Base-by-base conservation (phyloP, 53 echinoderm and acorn worm species). In the Astropecten irregularis region DNA sequence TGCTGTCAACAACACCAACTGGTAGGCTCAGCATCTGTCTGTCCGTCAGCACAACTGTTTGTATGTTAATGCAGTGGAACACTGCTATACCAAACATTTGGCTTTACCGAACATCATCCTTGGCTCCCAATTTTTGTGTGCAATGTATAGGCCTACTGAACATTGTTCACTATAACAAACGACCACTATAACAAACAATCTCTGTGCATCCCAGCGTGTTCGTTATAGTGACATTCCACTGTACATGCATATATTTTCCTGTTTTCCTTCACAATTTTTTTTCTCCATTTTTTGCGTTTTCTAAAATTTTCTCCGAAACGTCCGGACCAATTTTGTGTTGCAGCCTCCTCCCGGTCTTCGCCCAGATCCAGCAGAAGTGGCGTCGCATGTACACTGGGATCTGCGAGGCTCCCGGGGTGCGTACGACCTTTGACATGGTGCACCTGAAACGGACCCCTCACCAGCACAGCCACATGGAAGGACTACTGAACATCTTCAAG, bases 291-390 rank as follows among this genome's bases (percentile, higher is more conserved):
- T 46, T 53, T 14, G 14, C 4, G 33, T 40, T 20, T 9, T n/a
- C n/a, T n/a, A n/a, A n/a, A n/a, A n/a, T n/a, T n/a, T n/a, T n/a
- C n/a, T n/a, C n/a, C n/a, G n/a, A n/a, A n/a, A n/a, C n/a, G n/a
- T n/a, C n/a, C n/a, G n/a, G n/a, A n/a, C n/a, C n/a, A n/a, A n/a
- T n/a, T n/a, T n/a, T n/a, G n/a, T n/a, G n/a, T 48, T 9, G 54
- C 9, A 94, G 99, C 72, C 60, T 90, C 31, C 70, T 97, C 68
- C 99, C 94, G 7, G 69, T 94, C 62, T 94, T 94, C 86, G 94
- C 93, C 37, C 99, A 97, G 82, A 91, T 94, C 14, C 99, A 97
- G 81, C 99, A 94, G 73, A 94, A 90, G 66, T 97, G 99, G 99
- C 73, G 99, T 28, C 87, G 99, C 26, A 90, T 97, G 92, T 97